Conservation (phyloP, 2,113 vertebrate species). For the Picathartes gymnocephalus region DNA sequence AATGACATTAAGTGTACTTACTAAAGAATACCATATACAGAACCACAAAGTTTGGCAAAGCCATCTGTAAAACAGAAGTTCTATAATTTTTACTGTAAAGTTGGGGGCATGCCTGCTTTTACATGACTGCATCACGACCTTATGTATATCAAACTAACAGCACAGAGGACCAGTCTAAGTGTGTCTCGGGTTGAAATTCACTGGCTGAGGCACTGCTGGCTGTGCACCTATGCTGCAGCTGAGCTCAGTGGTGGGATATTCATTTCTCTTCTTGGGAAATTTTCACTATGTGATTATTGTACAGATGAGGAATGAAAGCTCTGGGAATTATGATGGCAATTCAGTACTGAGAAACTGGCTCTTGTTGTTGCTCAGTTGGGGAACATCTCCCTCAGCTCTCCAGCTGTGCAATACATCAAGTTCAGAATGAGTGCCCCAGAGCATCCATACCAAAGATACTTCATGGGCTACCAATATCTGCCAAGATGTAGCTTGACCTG, state of each 20-base stretch:
- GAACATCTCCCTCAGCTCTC: background rate
- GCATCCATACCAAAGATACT: background rate
- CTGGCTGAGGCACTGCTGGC: background rate
- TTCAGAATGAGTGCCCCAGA: background rate
- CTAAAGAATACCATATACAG: background rate
- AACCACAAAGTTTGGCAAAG: background rate
- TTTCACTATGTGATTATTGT: background rate
- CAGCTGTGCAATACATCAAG: background rate
- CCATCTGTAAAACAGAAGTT: background rate
- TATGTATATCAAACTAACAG: background rate
- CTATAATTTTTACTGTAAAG: background rate
- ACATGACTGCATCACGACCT: background rate
- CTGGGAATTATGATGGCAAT: background rate
- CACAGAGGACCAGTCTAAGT: background rate
- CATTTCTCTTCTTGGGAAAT: background rate
- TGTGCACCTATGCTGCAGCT: background rate
- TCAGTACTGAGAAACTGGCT: background rate
- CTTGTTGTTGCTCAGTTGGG: background rate
- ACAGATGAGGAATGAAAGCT: background rate
- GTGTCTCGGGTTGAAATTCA: background rate
- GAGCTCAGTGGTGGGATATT: fast-evolving
- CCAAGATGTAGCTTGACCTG: background rate
- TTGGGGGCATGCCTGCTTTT: background rate
- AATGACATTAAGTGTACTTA: background rate
- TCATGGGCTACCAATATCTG: background rate